Evolutionary conservation across 2,888 invertebrate genomes (phyloP), one percentile per base, ranked within the genome.

Genomic region (Pollenia angustigena): DNA sequence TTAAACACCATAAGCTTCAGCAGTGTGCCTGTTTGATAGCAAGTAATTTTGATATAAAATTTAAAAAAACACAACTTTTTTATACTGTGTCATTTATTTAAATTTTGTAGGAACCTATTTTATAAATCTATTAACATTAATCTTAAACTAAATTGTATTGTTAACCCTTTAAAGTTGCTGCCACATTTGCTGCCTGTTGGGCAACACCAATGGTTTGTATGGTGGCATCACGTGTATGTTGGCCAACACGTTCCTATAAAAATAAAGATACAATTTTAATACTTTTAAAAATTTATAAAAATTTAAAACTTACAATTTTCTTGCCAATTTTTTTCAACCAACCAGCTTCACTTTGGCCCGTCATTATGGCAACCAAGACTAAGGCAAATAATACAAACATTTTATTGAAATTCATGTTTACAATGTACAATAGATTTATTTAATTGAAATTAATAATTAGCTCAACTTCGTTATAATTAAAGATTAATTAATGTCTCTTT

Each of bases 241-340:
- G 90, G 4, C 88, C 90, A 62, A 88, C 88, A 23, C 89, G 88
- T 85, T 90, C 89, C 90, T 90, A 58, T 11, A 56, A 80, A 48
- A 48, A 46, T 46, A n/a, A 18, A n/a, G 52, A 68, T 56, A n/a
- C 11, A 8, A 18, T 54, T 10, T 48, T 44, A 42, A 18, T 48
- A 8, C 0, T 71, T 32, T 46, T 56, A 8, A 58, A 58, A 12
- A 23, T 4, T 52, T 78, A 64, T 6, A 16, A n/a, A 44, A 32
- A 12, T 40, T 54, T 50, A 58, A 11, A 10, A 88, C 90, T 90
- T 89, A 92, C 91, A 81, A 91, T 81, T 90, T 88, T 89, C 87
- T 92, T 91, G 79, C 90, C 91, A 75, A 92, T 86, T 68, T 92
- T 91, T 81, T 90, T 91, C 4, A 91, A 79, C 91, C 90, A 91